Percentiles rank a stretch among this genome's conserved stretches.
Conservation (phyloP, 2,888 invertebrate species). For the Empis livida region DNA sequence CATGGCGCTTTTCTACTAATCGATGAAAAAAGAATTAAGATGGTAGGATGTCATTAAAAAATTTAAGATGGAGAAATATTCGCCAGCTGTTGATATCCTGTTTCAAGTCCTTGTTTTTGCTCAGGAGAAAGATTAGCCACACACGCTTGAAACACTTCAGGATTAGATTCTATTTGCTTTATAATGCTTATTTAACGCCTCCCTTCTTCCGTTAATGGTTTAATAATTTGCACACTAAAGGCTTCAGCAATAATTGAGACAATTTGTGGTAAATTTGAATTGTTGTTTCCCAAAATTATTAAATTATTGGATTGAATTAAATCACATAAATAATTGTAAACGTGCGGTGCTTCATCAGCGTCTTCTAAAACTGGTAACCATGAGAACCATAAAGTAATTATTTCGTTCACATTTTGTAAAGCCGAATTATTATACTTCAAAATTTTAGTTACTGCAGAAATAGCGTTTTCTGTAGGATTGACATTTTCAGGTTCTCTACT, state of each 20-base stretch:
- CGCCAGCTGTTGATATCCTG: constrained; percentile 40
- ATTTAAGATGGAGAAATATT: neutral
- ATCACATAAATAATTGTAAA: constrained; percentile 93
- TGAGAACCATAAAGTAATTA: constrained; percentile 76
- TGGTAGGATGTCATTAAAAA: too few relatives aligned
- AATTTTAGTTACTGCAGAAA: constrained; percentile 97
- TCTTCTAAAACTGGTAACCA: constrained; percentile 98
- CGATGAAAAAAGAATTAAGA: too few relatives aligned
- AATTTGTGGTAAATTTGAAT: constrained; percentile 78
- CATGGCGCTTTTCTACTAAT: too few relatives aligned
- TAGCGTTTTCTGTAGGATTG: constrained; percentile 94
- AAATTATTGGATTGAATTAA: constrained; percentile 85
- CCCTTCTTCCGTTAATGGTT: constrained; percentile 57
- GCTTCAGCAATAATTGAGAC: constrained; percentile 84
- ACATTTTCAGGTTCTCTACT: constrained; percentile 69
- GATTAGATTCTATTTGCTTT: constrained; percentile 73
- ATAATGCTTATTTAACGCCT: constrained; percentile 73
- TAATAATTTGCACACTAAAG: constrained; percentile 70
- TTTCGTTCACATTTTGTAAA: constrained; percentile 67
- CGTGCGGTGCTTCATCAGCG: constrained; percentile 87
- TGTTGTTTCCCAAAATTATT: constrained; percentile 70
- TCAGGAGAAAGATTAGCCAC: constrained; percentile 61
- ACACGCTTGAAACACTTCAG: constrained; percentile 68
- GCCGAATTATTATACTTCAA: constrained; percentile 77
- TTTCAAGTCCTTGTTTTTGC: constrained; percentile 71